Base-by-base conservation (phyloP, 2,888 invertebrate species). In the Lamellibrachia columna region DNA sequence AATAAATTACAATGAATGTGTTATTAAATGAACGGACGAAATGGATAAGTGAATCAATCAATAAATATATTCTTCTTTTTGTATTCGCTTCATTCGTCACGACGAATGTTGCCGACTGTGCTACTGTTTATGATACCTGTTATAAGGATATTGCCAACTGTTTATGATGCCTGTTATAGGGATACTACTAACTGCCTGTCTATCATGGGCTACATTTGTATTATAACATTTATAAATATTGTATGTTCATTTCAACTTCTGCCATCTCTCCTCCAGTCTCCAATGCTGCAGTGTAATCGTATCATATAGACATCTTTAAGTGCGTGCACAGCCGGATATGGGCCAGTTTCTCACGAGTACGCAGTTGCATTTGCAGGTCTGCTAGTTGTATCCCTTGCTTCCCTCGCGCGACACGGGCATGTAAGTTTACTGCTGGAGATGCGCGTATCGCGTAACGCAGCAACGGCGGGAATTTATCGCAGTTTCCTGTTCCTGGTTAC, bases 401-500 rank as follows among this genome's bases (percentile, higher is more conserved):
- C 22, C 75, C n/a, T 75, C 75, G 6, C 75, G 75, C 11, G 15
- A 22, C 22, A 15, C 75, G 22, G n/a, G 75, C 75, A n/a, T 75
- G 75, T n/a, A 6, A 6, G 75, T 11, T 40, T 40, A 40, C 40
- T 75, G 22, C 75, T 22, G 6, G 75, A 22, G 22, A n/a, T 22
- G 75, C 15, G 8, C 15, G 15, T 58, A 58, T 75, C 22, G 75
- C 3, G 75, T 75, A 75, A 22, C 75, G 22, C 22, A 75, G 75
- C 75, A 75, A 75, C 75, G 75, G n/a, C 75, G 15, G 75, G 75
- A 75, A 75, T 75, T 75, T 75, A 75, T 75, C 75, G 75, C n/a
- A n/a, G 75, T 75, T 75, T 75, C 75, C 75, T 75, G 15, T 75
- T 75, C 75, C 55, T n/a, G 22, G 15, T 15, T 75, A 15, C 75